phyloP scores from a whole-genome alignment of 2,888 invertebrate species.

The Pyralis farinalis region DNA sequence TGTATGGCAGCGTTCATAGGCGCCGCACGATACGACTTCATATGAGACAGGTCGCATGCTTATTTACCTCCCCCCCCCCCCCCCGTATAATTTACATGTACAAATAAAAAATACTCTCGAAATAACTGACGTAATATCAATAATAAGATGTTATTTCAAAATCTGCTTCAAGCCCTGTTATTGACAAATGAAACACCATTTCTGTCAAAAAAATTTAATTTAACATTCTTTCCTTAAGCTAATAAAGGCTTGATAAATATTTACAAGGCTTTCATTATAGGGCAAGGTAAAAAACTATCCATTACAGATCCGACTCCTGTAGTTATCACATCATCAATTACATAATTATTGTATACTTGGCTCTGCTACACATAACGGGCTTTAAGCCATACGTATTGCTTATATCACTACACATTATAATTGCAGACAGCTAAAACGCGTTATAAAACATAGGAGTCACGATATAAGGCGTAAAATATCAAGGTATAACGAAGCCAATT shows the following conservation, averaged over 20 bases:
- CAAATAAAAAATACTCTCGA: too few species aligned
- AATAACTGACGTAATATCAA: too few species aligned
- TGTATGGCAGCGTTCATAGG: too few species aligned
- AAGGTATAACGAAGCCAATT: constrained; percentile 43
- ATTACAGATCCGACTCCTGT: constrained; percentile 57
- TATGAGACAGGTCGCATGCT: too few species aligned
- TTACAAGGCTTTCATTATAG: constrained; percentile 76
- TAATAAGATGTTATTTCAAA: too few species aligned
- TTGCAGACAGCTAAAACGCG: constrained; percentile 22
- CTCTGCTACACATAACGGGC: constrained; percentile 44
- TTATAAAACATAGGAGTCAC: constrained; percentile 16
- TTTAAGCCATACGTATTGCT: constrained; percentile 30
- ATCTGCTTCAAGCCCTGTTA: too few species aligned
- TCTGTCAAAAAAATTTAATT: constrained; percentile 69
- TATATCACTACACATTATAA: constrained; percentile 9
- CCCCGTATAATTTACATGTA: too few species aligned
- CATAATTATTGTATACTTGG: constrained; percentile 41
- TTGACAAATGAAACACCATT: constrained; percentile 52
- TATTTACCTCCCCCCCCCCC: too few species aligned
- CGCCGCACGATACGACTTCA: too few species aligned
- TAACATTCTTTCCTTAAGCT: constrained; percentile 73
- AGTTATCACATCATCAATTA: constrained; percentile 60
- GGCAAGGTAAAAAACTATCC: constrained; percentile 78
- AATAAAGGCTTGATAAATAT: constrained; percentile 78
- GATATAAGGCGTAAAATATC: constrained; percentile 25